A percentile compares a stretch with the other conserved stretches of the same genome.
These are phyloP conservation scores for Squalus acanthias DNA, from an alignment of 2,797 vertebrate genomes.

Conservation along the genomic window DNA sequence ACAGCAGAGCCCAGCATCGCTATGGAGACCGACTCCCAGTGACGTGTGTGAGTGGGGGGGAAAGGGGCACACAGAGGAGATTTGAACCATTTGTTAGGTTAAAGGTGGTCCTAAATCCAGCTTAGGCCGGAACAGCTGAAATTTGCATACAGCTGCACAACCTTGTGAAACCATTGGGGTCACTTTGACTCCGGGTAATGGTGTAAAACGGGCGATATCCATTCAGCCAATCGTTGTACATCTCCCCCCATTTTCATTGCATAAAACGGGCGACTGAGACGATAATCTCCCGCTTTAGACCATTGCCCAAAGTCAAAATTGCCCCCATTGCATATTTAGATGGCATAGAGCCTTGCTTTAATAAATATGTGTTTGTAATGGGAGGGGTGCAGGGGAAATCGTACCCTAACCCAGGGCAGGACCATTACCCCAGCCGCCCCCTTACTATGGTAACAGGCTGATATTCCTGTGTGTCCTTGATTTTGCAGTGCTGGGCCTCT, in stretches of 20 bases:
- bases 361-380: not conserved
- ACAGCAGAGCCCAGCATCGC: not conserved
- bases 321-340: not conserved
- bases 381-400: not conserved
- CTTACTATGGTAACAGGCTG: not conserved
- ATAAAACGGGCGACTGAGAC: not conserved
- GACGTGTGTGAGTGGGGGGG: not conserved
- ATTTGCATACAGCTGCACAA: not conserved
- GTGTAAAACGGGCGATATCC: not conserved
- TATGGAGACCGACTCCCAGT: not conserved
- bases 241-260: not conserved
- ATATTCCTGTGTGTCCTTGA: not conserved
- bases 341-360: not conserved
- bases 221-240: not conserved
- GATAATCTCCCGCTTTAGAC: not conserved
- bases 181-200: too few relatives aligned
- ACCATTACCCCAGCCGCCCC: not conserved
- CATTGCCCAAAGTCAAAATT: not conserved
- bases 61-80: not conserved
- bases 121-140: not conserved
- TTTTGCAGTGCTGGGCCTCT: conserved; percentile 11
- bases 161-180: not conserved
- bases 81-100: not conserved
- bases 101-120: not conserved
- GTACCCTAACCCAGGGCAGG: not conserved